phyloP scores from a whole-genome alignment of 2,113 vertebrate species.

The Apteryx mantelli region DNA sequence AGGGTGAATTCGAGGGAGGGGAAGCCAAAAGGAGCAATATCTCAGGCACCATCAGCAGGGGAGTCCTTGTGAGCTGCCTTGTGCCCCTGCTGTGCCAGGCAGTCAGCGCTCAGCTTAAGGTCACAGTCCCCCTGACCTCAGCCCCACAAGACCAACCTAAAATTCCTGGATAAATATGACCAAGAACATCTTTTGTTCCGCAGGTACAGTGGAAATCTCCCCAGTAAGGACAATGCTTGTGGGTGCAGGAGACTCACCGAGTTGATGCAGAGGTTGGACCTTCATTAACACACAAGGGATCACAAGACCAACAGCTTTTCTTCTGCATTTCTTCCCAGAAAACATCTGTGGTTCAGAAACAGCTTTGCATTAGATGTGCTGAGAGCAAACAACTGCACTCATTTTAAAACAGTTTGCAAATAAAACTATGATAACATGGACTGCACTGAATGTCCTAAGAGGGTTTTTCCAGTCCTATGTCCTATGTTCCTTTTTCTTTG shows the following conservation, averaged over 20 bases:
- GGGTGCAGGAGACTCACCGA: not conserved
- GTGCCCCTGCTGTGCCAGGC: not conserved
- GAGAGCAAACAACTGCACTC: slow-evolving; percentile 1
- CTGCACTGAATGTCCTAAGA: not conserved
- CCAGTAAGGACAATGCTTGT: not conserved
- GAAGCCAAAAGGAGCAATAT: not conserved
- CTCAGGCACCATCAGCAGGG: not conserved
- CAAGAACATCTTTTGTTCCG: not conserved
- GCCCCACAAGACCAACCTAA: not conserved
- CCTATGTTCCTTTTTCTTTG: slow-evolving; percentile 20
- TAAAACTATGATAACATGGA: not conserved
- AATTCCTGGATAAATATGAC: not conserved
- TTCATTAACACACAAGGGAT: slow-evolving; percentile 2
- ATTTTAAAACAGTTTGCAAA: not conserved
- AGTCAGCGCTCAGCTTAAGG: not conserved
- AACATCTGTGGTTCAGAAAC: slow-evolving; percentile 4
- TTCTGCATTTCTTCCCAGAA: not conserved
- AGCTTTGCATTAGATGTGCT: slow-evolving; percentile 8
- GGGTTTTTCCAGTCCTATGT: not conserved
- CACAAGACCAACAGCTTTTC: not conserved
- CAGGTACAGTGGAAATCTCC: not conserved
- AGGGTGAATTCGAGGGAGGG: not conserved
- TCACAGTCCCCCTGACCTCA: not conserved
- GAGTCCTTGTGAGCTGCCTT: not conserved
- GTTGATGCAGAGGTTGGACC: not conserved